Conservation (phyloP, 2,888 invertebrate species). For the Mamestra brassicae region DNA sequence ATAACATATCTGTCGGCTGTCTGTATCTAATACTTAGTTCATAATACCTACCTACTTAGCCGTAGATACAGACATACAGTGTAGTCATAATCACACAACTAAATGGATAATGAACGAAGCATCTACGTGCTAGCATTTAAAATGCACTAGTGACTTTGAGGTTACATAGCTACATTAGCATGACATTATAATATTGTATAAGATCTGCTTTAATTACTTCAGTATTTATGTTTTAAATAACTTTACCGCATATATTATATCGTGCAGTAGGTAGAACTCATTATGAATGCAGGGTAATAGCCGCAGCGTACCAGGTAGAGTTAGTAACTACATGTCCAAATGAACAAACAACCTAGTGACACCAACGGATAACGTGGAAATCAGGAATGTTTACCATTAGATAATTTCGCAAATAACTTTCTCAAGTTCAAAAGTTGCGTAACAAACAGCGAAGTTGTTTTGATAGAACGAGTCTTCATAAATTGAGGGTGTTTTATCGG, state of each 20-base stretch:
- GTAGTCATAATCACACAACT: constrained; percentile 35
- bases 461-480: constrained; percentile 86
- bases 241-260: neutral
- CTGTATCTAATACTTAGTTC: constrained; percentile 23
- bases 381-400: constrained; percentile 64
- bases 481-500: constrained; percentile 88
- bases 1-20: constrained; percentile 12
- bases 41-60: constrained; percentile 25
- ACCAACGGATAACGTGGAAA: constrained; percentile 44
- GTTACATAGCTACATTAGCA: constrained; percentile 56
- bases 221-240: constrained; percentile 24
- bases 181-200: constrained; percentile 52
- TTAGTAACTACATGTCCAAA: constrained; percentile 4
- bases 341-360: constrained; percentile 29
- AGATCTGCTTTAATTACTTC: constrained; percentile 51
- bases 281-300: constrained; percentile 19
- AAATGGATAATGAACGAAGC: constrained; percentile 35
- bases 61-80: constrained; percentile 20
- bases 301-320: constrained; percentile 2
- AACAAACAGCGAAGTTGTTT: constrained; percentile 83
- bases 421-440: constrained; percentile 84
- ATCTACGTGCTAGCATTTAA: constrained; percentile 44
- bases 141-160: constrained; percentile 51
- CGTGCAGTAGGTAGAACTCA: constrained; percentile 25
- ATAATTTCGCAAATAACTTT: constrained; percentile 73